Conservation (phyloP, 1,140 invertebrate genomes). For the Tribolium madens region DNA sequence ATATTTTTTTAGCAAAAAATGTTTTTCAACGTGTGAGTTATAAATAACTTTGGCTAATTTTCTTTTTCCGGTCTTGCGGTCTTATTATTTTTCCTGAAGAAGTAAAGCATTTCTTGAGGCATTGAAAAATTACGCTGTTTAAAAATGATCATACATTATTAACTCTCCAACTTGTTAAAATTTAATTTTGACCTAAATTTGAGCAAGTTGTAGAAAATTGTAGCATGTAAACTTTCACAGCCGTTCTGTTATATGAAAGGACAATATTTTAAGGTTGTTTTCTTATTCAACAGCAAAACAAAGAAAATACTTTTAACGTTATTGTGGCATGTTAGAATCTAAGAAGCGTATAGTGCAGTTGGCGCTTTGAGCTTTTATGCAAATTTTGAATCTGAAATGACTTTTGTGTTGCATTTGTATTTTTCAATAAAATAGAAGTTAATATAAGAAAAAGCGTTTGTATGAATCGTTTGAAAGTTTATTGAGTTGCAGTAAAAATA, state of each 20-base stretch:
- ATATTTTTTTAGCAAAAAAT: too few relatives aligned
- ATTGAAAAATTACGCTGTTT: neutral
- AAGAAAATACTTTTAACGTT: neutral
- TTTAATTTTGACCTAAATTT: neutral
- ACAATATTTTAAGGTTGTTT: neutral
- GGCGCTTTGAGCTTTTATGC: neutral
- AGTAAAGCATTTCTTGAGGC: neutral
- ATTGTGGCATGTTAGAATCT: neutral
- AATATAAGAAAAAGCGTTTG: neutral
- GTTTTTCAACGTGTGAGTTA: too few relatives aligned
- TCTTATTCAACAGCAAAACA: neutral
- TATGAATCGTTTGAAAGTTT: conserved; percentile 20
- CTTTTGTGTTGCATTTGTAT: neutral
- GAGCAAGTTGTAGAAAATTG: neutral
- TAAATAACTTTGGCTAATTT: neutral
- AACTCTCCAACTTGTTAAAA: neutral
- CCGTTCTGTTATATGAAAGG: neutral
- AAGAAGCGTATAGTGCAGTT: neutral
- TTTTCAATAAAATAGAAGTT: neutral
- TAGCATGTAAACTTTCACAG: neutral
- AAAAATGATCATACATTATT: neutral
- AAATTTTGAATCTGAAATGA: neutral
- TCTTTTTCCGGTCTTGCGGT: neutral
- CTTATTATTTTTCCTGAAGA: neutral
- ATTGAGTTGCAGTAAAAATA: conserved; percentile 46